Percentiles rank a stretch among this genome's conserved stretches.
Conservation (phyloP, 2,113 vertebrate species). For the Sinocyclocheilus grahami region DNA sequence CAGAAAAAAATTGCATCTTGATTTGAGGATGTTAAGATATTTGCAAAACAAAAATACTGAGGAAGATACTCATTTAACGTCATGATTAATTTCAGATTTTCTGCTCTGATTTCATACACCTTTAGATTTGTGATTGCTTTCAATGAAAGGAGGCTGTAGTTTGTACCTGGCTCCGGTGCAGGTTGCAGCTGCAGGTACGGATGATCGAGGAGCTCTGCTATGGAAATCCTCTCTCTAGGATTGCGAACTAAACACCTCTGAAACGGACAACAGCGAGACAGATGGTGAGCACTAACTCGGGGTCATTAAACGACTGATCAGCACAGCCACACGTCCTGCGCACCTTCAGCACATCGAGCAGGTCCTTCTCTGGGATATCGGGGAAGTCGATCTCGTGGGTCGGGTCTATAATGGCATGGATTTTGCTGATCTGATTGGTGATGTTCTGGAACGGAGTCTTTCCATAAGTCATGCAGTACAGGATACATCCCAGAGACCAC, state of each 20-base stretch:
- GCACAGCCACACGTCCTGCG: not conserved
- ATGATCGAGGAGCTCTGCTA: conserved; percentile 86
- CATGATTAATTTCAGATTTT: too few relatives aligned
- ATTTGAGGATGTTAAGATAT: too few relatives aligned
- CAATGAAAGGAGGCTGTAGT: not conserved
- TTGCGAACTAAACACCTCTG: conserved; percentile 89
- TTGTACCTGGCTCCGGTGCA: conserved; percentile 78
- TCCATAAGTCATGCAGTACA: conserved; percentile 96
- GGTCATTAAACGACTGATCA: not conserved
- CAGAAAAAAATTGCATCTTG: too few relatives aligned
- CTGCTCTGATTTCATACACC: too few relatives aligned
- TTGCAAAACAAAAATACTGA: too few relatives aligned
- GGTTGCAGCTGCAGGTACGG: conserved; percentile 87
- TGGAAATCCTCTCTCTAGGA: conserved; percentile 89
- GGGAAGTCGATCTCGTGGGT: conserved; percentile 87
- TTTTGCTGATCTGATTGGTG: conserved; percentile 89
- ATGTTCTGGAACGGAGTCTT: conserved; percentile 96
- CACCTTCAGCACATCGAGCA: conserved; percentile 93
- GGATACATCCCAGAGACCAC: conserved; percentile 96
- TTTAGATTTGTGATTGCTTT: not conserved
- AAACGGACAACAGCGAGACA: not conserved
- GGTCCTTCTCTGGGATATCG: conserved; percentile 89
- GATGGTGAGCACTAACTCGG: not conserved
- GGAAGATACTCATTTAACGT: too few relatives aligned
- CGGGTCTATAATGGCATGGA: conserved; percentile 92